A percentile compares a stretch with the other conserved stretches of the same genome.
These are phyloP conservation scores for Microtus richardsoni DNA, from an alignment of 2,113 vertebrate genomes.

Conservation along the genomic window DNA sequence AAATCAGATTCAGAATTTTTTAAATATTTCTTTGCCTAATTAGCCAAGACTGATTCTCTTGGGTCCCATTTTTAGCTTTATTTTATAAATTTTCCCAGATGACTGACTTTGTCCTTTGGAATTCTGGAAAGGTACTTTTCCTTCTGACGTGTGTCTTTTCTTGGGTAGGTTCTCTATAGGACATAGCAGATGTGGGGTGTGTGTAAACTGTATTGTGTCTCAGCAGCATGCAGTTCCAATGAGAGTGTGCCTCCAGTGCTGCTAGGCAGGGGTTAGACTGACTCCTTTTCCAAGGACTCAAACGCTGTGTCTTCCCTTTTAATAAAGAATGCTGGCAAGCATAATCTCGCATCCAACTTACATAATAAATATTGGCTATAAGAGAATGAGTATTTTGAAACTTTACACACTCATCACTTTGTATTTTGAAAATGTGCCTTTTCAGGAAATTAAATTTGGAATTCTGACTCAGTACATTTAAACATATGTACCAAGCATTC, in stretches of 20 bases:
- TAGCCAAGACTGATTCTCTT: constrained; percentile 59
- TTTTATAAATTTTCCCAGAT: constrained; percentile 50
- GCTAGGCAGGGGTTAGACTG: background rate
- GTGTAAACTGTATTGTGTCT: background rate
- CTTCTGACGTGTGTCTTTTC: constrained; percentile 29
- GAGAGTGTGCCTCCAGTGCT: background rate
- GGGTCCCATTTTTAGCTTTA: constrained; percentile 23
- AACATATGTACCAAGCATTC: background rate
- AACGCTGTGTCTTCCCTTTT: background rate
- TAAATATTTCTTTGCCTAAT: constrained; percentile 40
- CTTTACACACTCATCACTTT: background rate
- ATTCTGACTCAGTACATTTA: background rate
- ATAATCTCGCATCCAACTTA: background rate
- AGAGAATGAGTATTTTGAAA: constrained; percentile 17
- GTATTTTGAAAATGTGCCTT: background rate
- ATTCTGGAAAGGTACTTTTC: constrained; percentile 35
- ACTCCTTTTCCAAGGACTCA: background rate
- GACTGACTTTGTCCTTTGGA: background rate
- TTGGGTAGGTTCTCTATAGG: background rate
- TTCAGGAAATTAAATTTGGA: constrained; percentile 10
- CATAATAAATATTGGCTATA: background rate
- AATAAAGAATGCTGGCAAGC: constrained; percentile 2
- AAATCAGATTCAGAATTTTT: constrained; percentile 14
- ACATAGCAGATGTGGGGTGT: background rate
- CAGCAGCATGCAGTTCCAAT: background rate